Base-by-base conservation (phyloP, 2,113 vertebrate species). In the Prunella himalayana region DNA sequence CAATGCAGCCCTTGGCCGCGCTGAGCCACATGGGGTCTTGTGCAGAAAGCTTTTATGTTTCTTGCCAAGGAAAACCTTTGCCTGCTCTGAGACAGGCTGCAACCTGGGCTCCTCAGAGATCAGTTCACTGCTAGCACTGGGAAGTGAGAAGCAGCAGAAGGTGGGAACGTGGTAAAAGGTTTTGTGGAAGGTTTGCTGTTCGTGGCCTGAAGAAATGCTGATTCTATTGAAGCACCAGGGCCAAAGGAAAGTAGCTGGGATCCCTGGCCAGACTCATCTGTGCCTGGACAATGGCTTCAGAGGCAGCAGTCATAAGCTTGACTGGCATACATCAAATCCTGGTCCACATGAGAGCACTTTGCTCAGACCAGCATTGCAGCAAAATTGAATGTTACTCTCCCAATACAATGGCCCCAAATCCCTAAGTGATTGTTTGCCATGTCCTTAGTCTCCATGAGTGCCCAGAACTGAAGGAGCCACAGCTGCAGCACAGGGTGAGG, bases 41-140 rank as follows among this genome's bases (percentile, higher is more conserved):
- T 15, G 15, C 8, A 15, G 65, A 57, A 63, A 84, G 90, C 68
- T 50, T 81, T 90, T 80, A 82, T 73, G 64, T 85, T 93, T 92
- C 66, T 63, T 91, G 94, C 80, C 84, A 94, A 92, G 78, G 80
- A 94, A 95, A 93, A 96, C 44, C 37, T 91, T 91, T 86, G 68
- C 30, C 63, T 88, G 35, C 59, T 45, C 75, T 92, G 82, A 78
- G 78, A 94, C 86, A 81, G 84, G 22, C 90, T 82, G 80, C 44
- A 71, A 73, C 44, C 80, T 91, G 63, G 68, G 39, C 8, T 80
- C 49, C 79, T 95, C 23, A 44, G 79, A 94, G 80, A 92, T 57
- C 44, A 78, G 7, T 93, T 94, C 54, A 39, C 42, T 77, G 44
- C 66, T 28, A 61, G 65, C 1, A 2, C 54, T 86, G 70, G 28